A percentile compares a stretch with the other conserved stretches of the same genome.
Evolutionary conservation across 2,888 invertebrate genomes (phyloP).

Genomic region (Drosophila kambysellisi): DNA sequence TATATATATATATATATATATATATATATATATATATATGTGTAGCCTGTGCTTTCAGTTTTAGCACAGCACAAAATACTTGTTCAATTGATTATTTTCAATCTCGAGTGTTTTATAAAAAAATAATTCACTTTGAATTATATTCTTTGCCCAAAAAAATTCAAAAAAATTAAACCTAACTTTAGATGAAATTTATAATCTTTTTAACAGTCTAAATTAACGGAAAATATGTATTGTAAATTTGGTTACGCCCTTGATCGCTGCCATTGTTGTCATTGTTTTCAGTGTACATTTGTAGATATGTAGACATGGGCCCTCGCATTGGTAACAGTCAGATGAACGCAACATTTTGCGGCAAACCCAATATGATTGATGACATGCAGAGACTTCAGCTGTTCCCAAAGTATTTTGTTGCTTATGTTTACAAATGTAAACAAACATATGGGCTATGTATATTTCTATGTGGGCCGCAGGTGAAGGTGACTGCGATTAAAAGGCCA

Average conservation of each 20-base stretch:
- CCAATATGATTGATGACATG: slow-evolving; percentile 45
- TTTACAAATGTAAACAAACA: background rate
- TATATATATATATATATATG: background rate
- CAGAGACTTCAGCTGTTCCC: slow-evolving; percentile 8
- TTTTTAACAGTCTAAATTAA: background rate
- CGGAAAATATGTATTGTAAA: no score
- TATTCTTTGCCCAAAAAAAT: background rate
- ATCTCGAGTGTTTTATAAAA: background rate
- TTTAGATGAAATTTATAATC: background rate
- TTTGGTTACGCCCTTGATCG: background rate
- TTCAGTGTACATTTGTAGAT: slow-evolving; percentile 1
- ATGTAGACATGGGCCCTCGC: background rate
- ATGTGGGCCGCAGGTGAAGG: slow-evolving; percentile 3
- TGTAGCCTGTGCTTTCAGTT: background rate
- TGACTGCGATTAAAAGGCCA: background rate
- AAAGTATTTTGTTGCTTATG: slow-evolving; percentile 16
- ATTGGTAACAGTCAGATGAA: slow-evolving; percentile 9
- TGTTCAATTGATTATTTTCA: background rate
- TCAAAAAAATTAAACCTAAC: background rate
- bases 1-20: background rate
- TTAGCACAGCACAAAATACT: background rate
- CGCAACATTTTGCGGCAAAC: slow-evolving; percentile 16
- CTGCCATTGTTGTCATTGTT: background rate
- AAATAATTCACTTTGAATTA: no score
- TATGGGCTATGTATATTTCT: no score